Base-by-base conservation (phyloP, 2,113 vertebrate genomes). In the Prunella himalayana region DNA sequence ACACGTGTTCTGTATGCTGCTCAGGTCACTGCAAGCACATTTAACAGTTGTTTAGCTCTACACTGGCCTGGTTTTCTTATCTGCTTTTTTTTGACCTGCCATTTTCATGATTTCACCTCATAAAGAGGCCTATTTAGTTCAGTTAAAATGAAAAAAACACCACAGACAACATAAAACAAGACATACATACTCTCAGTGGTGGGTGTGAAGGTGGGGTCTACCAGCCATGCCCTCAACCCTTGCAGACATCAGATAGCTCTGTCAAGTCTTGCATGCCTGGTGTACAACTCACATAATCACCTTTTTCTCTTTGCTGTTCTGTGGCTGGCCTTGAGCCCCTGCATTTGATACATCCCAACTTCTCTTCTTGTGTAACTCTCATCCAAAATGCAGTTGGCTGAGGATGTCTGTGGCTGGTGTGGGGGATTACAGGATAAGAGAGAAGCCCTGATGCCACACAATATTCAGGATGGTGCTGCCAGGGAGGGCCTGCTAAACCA, bases 241-340 rank as follows among this genome's bases (percentile, higher is more conserved):
- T 59, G 35, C 47, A 75, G 44, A 41, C 22, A 53, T 24, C 21
- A 61, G n/a, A 39, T 45, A 35, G 35, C n/a, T 15, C 11, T 39
- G 9, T 17, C 49, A 49, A 20, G 9, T 49, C 44, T 76, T 2
- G 0, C n/a, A 41, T 10, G 7, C 13, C 39, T 28, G 24, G 5
- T 0, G 1, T 15, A 39, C 1, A 3, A 14, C 27, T 61, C 27
- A 8, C 4, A 0, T 25, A 68, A 68, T n/a, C 41, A 5, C 3
- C 5, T 31, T 9, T 54, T 86, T 60, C 33, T 86, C 49, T 59
- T 86, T 84, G 14, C 30, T 66, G 14, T 49, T 22, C 42, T 4
- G 2, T 17, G 20, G 10, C 44, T 85, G 13, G n/a, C 49, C 24
- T 56, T 47, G 27, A 49, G 13, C 21, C 24, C 71, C 49, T 44